These are phyloP conservation scores for Acanthurus leucopareius DNA, from an alignment of 2,797 vertebrate genomes.

Conservation along the genomic window DNA sequence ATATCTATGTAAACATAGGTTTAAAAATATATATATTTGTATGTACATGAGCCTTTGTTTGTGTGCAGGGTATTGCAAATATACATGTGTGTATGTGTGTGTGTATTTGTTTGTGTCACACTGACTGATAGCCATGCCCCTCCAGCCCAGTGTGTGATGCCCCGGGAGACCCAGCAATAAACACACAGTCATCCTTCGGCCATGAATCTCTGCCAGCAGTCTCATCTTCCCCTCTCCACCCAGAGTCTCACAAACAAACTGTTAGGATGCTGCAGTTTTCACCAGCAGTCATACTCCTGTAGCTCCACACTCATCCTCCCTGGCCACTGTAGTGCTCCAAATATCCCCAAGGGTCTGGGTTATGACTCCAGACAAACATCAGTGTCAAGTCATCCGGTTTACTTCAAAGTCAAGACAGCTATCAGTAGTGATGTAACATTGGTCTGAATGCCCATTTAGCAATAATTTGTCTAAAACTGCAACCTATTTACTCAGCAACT, in stretches of 20 bases:
- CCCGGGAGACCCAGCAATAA: conserved; percentile 67
- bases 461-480: neutral
- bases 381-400: conserved; percentile 4
- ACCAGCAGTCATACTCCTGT: conserved; percentile 22
- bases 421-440: neutral
- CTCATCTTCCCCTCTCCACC: conserved; percentile 39
- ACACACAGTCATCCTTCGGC: conserved; percentile 58
- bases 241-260: conserved; percentile 41
- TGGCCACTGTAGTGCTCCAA: neutral
- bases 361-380: conserved; percentile 41
- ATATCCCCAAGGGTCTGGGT: conserved; percentile 11
- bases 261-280: conserved; percentile 16
- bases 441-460: neutral
- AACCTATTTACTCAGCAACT: neutral
- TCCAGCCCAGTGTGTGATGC: conserved; percentile 52
- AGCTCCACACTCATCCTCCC: conserved; percentile 31
- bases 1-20: neutral
- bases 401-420: conserved; percentile 2
- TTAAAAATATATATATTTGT: neutral
- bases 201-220: conserved; percentile 69
- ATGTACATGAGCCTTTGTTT: conserved; percentile 20
- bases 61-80: conserved; percentile 29
- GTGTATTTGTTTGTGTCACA: conserved; percentile 33
- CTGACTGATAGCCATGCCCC: conserved; percentile 65
- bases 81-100: conserved; percentile 19